phyloP scores from a whole-genome alignment of 92 coral and sea anemone species.

The Palythoa caribaeorum region DNA sequence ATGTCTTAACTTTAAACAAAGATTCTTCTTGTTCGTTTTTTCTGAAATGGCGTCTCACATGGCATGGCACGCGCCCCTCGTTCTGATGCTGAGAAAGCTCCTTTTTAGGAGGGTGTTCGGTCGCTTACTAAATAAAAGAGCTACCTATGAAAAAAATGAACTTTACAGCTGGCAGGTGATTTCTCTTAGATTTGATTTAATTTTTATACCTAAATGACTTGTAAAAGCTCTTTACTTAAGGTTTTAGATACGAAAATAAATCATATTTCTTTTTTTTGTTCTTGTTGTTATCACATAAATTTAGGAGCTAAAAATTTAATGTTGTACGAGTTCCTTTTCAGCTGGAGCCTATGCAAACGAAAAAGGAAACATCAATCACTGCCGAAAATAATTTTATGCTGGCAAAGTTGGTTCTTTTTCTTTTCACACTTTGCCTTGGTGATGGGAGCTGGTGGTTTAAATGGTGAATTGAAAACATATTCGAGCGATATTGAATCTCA shows the following conservation, averaged over 20 bases:
- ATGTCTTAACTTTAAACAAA: neutral
- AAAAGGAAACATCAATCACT: conserved; percentile 18
- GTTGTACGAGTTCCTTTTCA: neutral
- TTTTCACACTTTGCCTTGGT: conserved; percentile 46
- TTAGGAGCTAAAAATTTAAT: neutral
- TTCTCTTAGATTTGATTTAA: neutral
- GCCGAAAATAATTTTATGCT: conserved; percentile 31
- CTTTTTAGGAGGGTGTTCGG: neutral
- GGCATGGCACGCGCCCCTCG: conserved; percentile 48
- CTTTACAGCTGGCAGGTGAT: neutral
- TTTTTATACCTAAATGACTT: too few relatives aligned
- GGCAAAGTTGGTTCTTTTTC: neutral
- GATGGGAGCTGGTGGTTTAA: conserved; percentile 95
- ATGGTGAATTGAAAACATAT: conserved; percentile 84
- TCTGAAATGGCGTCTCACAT: conserved; percentile 8
- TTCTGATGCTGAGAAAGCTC: conserved; percentile 10
- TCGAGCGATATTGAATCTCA: conserved; percentile 75
- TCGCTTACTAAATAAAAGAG: neutral
- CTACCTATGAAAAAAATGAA: neutral
- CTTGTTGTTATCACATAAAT: too few relatives aligned
- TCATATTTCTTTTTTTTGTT: too few relatives aligned
- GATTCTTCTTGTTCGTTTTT: neutral
- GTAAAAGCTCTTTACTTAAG: neutral
- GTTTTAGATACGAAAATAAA: neutral
- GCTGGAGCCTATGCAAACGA: neutral